Evolutionary conservation across 1,140 invertebrate genomes (phyloP).

Genomic region (Nasonia longicornis): DNA sequence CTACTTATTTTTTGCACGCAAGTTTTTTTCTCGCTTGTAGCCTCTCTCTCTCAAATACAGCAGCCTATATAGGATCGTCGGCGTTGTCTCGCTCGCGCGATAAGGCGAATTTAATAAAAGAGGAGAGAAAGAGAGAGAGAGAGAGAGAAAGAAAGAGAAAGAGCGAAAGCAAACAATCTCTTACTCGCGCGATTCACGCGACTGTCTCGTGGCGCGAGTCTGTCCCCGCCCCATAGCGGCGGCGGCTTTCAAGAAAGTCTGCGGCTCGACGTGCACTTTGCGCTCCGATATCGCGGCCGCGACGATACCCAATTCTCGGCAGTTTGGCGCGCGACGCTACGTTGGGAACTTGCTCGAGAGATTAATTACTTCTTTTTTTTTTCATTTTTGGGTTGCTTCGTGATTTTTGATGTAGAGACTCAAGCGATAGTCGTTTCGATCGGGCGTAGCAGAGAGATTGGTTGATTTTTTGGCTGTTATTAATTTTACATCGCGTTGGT

Average conservation of each 20-base stretch:
- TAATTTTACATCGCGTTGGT: too few relatives aligned
- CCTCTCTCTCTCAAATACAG: too few relatives aligned
- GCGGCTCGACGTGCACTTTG: not conserved
- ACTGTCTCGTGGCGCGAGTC: conserved; percentile 4
- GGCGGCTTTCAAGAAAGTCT: not conserved
- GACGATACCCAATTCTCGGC: not conserved
- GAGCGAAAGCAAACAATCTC: not conserved
- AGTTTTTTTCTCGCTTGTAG: too few relatives aligned
- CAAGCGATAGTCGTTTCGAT: too few relatives aligned
- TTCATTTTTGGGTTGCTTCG: not conserved
- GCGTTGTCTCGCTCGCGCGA: not conserved
- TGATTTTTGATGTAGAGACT: not conserved
- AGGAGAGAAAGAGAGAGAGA: not conserved
- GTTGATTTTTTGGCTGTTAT: too few relatives aligned
- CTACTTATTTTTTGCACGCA: too few relatives aligned
- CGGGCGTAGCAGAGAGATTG: too few relatives aligned
- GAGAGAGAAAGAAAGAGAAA: not conserved
- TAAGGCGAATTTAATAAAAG: conserved; percentile 10
- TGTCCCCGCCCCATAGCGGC: not conserved
- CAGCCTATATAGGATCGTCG: not conserved
- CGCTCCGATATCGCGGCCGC: not conserved
- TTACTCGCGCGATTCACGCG: conserved; percentile 1
- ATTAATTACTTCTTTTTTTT: not conserved
- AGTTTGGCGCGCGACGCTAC: conserved; percentile 31
- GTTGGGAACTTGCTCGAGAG: not conserved